Evolutionary conservation across 2,797 vertebrate species (phyloP).

Genomic region (Malurus leucopterus): DNA sequence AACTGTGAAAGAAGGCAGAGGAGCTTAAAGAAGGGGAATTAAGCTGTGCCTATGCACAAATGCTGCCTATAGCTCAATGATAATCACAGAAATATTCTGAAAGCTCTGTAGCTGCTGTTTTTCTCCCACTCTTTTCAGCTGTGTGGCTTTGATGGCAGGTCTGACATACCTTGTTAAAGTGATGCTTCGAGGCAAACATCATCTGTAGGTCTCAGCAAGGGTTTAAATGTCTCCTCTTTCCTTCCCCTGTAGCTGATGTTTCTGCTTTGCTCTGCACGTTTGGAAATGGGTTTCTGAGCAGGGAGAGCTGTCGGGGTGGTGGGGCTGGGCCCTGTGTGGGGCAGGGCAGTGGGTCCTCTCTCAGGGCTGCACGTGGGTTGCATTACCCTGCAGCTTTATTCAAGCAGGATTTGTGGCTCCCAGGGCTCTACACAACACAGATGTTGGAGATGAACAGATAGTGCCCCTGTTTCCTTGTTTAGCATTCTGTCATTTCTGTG

Average conservation of each 20-base stretch:
- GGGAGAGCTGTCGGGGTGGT: not conserved
- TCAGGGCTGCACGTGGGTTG: not conserved
- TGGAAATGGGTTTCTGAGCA: not conserved
- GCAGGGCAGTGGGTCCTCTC: not conserved
- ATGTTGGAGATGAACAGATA: conserved; percentile 26
- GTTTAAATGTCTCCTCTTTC: not conserved
- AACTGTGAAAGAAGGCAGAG: not conserved
- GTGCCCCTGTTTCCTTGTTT: conserved; percentile 20
- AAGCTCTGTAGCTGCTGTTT: not conserved
- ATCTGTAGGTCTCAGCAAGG: not conserved
- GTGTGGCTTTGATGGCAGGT: not conserved
- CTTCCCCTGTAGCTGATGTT: not conserved
- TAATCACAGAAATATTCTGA: not conserved
- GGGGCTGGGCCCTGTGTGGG: rapidly evolving
- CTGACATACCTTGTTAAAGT: not conserved
- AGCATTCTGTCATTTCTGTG: not conserved
- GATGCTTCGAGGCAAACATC: rapidly evolving
- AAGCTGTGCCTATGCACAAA: not conserved
- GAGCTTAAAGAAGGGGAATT: not conserved
- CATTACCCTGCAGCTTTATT: not conserved
- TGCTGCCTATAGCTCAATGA: not conserved
- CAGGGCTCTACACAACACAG: not conserved
- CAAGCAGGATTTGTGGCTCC: not conserved
- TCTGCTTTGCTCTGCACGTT: not conserved
- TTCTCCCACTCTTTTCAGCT: not conserved